Evolutionary conservation across 2,888 invertebrate species (phyloP).

Genomic region (Norana najaformis): DNA sequence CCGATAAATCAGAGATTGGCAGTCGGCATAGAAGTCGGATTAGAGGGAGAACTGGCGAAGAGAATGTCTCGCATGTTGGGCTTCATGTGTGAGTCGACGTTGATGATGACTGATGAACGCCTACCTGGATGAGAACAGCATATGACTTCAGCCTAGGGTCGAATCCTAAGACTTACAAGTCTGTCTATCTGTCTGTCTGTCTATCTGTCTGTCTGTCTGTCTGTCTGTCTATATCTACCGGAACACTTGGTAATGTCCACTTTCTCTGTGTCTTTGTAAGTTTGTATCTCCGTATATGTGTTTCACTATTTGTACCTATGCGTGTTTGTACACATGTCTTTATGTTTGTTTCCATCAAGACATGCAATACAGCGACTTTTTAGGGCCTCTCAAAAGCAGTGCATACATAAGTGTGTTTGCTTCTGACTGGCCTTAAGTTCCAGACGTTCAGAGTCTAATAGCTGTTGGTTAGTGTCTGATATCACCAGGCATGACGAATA

Average conservation of each 20-base stretch:
- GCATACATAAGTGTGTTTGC: too few species aligned
- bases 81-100: neutral
- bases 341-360: neutral
- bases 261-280: neutral
- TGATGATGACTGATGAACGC: neutral
- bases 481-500: too few species aligned
- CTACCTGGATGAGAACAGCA: neutral
- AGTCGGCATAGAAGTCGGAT: neutral
- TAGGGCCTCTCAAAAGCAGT: too few species aligned
- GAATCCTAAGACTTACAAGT: neutral
- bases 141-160: neutral
- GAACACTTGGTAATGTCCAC: neutral
- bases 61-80: neutral
- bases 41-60: neutral
- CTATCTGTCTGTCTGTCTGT: neutral
- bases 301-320: neutral
- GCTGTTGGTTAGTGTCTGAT: too few species aligned
- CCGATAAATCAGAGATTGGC: constrained; percentile 7
- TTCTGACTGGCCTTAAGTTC: too few species aligned
- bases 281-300: neutral
- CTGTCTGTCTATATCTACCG: neutral
- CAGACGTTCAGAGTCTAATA: too few species aligned
- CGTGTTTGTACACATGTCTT: neutral
- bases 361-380: too few species aligned
- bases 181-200: neutral